Evolutionary conservation across 2,797 vertebrate genomes (phyloP).

Genomic region (Rhinoraja longicauda): DNA sequence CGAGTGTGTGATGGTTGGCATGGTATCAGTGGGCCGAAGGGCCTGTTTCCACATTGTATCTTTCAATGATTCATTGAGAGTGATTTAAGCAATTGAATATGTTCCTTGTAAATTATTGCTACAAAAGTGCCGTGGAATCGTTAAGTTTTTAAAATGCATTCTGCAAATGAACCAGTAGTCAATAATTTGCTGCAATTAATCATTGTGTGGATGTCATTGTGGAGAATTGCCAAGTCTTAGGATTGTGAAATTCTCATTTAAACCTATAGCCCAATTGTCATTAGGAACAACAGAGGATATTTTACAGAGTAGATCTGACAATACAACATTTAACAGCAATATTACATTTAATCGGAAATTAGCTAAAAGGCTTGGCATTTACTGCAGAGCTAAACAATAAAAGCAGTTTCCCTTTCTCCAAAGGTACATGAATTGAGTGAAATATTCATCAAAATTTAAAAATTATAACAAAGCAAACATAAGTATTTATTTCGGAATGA

Average conservation of each 20-base stretch:
- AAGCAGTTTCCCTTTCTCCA: neutral
- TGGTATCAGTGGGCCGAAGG: too few relatives aligned
- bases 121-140: neutral
- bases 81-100: neutral
- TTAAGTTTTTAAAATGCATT: neutral
- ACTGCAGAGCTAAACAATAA: neutral
- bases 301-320: too few relatives aligned
- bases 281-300: neutral
- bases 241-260: neutral
- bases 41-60: too few relatives aligned
- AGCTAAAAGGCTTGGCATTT: neutral
- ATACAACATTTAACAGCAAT: neutral
- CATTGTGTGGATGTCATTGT: neutral
- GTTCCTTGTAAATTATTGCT: neutral
- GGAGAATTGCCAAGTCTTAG: neutral
- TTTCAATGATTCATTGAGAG: too few relatives aligned
- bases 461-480: neutral
- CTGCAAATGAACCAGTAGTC: neutral
- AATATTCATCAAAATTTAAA: neutral
- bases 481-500: neutral
- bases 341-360: neutral
- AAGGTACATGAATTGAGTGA: neutral
- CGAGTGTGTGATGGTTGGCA: too few relatives aligned
- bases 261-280: neutral
- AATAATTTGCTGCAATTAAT: slow-evolving; percentile 8